These are phyloP conservation scores for Aplidium turbinatum DNA, from an alignment of 23 tunicate genomes.

Conservation along the genomic window DNA sequence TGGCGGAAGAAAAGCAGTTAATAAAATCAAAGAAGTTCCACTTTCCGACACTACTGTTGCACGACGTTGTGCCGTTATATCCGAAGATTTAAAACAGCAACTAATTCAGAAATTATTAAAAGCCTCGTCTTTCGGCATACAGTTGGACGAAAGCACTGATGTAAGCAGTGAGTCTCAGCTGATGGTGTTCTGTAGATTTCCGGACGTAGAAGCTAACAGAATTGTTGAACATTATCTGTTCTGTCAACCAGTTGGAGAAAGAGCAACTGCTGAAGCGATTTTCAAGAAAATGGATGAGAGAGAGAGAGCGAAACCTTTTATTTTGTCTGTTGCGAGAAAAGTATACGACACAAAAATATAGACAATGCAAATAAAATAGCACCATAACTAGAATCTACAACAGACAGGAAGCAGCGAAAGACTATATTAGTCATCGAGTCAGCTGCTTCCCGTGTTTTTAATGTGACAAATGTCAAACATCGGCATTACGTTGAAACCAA, in stretches of 20 bases:
- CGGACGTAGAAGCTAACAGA: conserved; percentile 11
- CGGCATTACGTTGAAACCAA: no score
- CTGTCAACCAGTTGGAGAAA: not conserved
- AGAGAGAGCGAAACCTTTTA: no score
- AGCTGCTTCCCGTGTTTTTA: no score
- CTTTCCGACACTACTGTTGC: not conserved
- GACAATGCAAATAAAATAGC: no score
- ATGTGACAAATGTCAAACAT: no score
- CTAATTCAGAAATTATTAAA: not conserved
- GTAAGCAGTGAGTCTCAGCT: conserved; percentile 12
- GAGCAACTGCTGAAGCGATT: no score
- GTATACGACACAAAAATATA: no score
- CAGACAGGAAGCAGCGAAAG: no score
- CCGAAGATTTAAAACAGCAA: not conserved
- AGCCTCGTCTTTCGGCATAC: conserved; percentile 2
- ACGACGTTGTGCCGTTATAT: not conserved
- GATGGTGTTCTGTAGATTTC: conserved; percentile 13
- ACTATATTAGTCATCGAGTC: no score
- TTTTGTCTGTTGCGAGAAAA: no score
- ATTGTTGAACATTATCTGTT: conserved; percentile 30
- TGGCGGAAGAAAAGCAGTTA: conserved; percentile 20
- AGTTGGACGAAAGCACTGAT: conserved; percentile 33
- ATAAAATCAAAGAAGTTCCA: not conserved
- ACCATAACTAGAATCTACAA: no score
- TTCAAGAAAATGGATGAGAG: no score